Base-by-base conservation (phyloP, 1,140 invertebrate species). In the Bombus turneri region DNA sequence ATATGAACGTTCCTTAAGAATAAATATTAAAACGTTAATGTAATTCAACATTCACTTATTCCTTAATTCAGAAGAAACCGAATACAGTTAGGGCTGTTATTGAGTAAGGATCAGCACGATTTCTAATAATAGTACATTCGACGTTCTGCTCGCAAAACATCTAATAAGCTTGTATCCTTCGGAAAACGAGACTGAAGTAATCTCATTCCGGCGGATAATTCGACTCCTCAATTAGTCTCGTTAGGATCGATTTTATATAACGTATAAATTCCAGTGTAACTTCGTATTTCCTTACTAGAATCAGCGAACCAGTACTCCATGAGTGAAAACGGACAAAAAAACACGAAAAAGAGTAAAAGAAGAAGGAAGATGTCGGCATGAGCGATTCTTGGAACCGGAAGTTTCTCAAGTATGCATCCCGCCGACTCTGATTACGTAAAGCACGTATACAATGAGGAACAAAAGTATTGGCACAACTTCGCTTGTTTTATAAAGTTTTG, bases 371-470 rank as follows among this genome's bases (percentile, higher is more conserved):
- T 37, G 37, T 9, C 18, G n/a, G 41, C 22, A 41, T 47, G 41
- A 47, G 12, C n/a, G 64, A 79, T 68, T 68, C 39, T 31, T 68
- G 41, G 31, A 79, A 68, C 41, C 77, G 77, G 77, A 69, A 80
- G 41, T 53, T 68, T 69, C 37, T 13, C 6, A 37, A 68, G 64
- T 34, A 37, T 10, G 77, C 31, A 68, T 47, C 43, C 25, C 37
- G 39, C 34, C 25, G 25, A 4, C 25, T 28, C 4, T n/a, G 39
- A n/a, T 41, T 41, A 41, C 39, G 12, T 6, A 9, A 41, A 41
- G 12, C 1, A n/a, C 2, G 5, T 13, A 71, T 31, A 28, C 28
- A 59, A 10, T 13, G 59, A 18, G 2, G 0, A 28, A 59, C 25
- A 59, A 59, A 59, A 28, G 9, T 59, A 59, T 28, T 28, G 57